Conservation (phyloP, 1,140 invertebrate species). For the Linepithema humile region DNA sequence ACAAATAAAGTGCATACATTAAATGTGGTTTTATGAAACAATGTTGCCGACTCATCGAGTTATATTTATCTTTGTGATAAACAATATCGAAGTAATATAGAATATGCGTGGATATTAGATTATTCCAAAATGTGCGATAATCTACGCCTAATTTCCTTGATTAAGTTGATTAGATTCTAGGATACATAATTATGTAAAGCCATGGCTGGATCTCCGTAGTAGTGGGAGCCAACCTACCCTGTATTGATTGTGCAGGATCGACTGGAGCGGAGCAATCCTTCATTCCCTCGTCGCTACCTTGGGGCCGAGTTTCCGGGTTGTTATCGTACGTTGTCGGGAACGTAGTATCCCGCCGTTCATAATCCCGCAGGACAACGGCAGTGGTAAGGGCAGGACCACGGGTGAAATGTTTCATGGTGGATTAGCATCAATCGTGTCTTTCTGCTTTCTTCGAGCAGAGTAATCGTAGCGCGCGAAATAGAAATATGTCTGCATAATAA, state of each 20-base stretch:
- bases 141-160: slow-evolving; percentile 22
- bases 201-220: slow-evolving; percentile 1
- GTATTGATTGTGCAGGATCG: slow-evolving; percentile 45
- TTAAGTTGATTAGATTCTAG: slow-evolving; percentile 37
- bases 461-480: neutral
- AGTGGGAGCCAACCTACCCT: neutral
- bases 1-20: too few relatives aligned
- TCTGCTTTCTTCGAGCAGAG: neutral
- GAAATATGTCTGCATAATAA: slow-evolving; percentile 12
- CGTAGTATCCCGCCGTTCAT: slow-evolving; percentile 48
- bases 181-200: slow-evolving; percentile 20
- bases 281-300: slow-evolving; percentile 44
- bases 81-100: neutral
- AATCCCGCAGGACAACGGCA: slow-evolving; percentile 50
- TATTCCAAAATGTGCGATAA: slow-evolving; percentile 20
- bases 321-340: slow-evolving; percentile 53
- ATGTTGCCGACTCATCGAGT: neutral
- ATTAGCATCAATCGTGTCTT: slow-evolving; percentile 37
- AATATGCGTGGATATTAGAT: neutral
- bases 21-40: neutral
- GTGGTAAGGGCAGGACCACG: slow-evolving; percentile 25
- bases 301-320: slow-evolving; percentile 54
- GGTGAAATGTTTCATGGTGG: slow-evolving; percentile 38
- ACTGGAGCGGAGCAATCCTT: slow-evolving; percentile 43
- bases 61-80: neutral